Percentiles rank a stretch among this genome's conserved stretches.
Evolutionary conservation across 2,797 vertebrate genomes (phyloP).

Genomic region (Emydoidea blandingii): DNA sequence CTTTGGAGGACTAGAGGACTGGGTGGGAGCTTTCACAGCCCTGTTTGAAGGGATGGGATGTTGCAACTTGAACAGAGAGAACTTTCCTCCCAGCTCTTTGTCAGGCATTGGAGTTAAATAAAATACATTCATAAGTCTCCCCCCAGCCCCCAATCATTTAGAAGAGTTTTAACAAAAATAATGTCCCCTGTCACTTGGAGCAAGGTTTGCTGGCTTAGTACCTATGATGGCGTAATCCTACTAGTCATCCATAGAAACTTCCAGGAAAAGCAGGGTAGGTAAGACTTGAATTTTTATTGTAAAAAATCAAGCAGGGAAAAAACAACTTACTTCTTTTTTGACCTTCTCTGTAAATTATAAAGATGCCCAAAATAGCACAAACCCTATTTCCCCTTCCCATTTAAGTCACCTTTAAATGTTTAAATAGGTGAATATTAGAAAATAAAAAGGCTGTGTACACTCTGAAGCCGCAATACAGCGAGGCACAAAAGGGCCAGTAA

Average conservation of each 20-base stretch:
- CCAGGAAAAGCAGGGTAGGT: too few relatives aligned
- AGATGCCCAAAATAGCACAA: background rate
- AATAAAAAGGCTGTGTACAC: background rate
- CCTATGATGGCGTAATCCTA: too few relatives aligned
- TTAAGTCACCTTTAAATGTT: background rate
- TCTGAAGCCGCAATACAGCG: background rate
- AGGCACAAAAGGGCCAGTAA: slow-evolving; percentile 3
- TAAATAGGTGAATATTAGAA: background rate
- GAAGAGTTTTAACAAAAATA: background rate
- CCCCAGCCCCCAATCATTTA: background rate
- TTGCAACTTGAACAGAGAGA: background rate
- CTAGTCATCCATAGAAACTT: background rate
- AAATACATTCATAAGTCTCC: background rate
- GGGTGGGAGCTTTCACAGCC: background rate
- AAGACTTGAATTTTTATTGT: background rate
- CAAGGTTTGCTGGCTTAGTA: background rate
- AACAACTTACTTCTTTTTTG: background rate
- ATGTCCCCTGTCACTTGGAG: background rate
- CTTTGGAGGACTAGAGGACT: background rate
- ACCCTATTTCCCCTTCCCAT: background rate
- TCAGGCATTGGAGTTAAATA: background rate
- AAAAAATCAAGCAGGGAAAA: background rate
- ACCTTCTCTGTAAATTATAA: background rate
- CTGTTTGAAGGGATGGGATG: background rate
- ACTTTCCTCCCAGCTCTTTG: background rate